Base-by-base conservation (phyloP, 2,113 vertebrate genomes). In the Notechis scutatus region DNA sequence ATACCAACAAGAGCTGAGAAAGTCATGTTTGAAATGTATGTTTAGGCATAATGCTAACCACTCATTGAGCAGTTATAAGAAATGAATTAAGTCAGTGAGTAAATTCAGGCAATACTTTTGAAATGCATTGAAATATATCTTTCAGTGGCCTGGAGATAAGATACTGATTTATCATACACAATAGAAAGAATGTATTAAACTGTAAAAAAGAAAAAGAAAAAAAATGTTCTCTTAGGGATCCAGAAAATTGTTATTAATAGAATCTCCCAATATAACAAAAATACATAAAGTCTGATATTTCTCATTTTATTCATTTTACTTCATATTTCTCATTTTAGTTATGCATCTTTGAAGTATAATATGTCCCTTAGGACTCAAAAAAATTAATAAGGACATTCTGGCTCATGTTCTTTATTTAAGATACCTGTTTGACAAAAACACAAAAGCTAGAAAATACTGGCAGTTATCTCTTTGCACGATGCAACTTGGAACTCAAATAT, bases 101-200 rank as follows among this genome's bases (percentile, higher is more conserved):
- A 45, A 64, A 87, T 59, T 52, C 23, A 91, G 91, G 42, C 85
- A 64, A 64, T 45, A 92, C 86, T 54, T 87, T 87, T 86, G 11
- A 91, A 87, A 91, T 91, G 55, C 26, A 47, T 34, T 69, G 89
- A 64, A 87, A 92, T 50, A 2, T 61, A 87, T 91, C 86, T 47
- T 20, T 47, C 54, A 9, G 26, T 59, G 57, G 50, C 29, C 56
- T 87, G 47, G 56, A 87, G 45, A 87, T 88, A 29, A 87, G 42
- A 57, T 87, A 87, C 29, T 23, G 29, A 61, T 87, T 87, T 92
- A 47, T 26, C 55, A 47, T 61, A 91, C 26, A n/a, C 9, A 87
- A 56, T 7, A 34, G 18, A 91, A 55, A 87, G 39, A 3, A 61
- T 21, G 39, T 50, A 50, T 50, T 87, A 85, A 8, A 47, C 5